These are phyloP conservation scores for Clistopyga incitator DNA, from an alignment of 2,888 invertebrate genomes.

Conservation along the genomic window DNA sequence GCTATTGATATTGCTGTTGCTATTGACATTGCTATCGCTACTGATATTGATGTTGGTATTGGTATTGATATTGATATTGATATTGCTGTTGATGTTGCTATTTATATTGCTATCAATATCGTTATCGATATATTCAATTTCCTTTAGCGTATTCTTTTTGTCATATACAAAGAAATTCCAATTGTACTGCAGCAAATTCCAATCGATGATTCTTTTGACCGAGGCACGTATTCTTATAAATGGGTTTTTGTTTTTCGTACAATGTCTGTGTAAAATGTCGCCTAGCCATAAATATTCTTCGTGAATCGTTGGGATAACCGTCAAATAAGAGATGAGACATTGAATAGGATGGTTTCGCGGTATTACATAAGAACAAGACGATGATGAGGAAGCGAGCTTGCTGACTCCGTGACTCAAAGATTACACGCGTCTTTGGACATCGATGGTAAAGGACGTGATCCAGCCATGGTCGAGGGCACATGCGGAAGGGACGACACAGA, in stretches of 20 bases:
- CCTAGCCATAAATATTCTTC: not conserved
- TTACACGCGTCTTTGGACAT: conserved; percentile 25
- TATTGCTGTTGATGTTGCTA: not conserved
- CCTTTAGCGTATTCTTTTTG: not conserved
- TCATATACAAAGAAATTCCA: not conserved
- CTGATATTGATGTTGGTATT: not conserved
- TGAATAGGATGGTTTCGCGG: conserved; percentile 3
- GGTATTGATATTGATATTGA: not conserved
- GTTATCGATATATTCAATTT: not conserved
- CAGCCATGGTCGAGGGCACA: conserved; percentile 39
- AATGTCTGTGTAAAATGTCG: not conserved
- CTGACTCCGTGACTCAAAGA: conserved; percentile 55
- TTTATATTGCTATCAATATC: not conserved
- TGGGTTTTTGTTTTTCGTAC: too few relatives aligned
- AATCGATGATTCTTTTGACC: not conserved
- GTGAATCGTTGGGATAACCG: not conserved
- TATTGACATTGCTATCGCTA: not conserved
- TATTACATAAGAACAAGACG: not conserved
- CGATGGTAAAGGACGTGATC: conserved; percentile 47
- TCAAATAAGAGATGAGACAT: not conserved
- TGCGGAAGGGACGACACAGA: conserved; percentile 56
- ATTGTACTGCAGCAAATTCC: too few relatives aligned
- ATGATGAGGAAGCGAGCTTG: conserved; percentile 1
- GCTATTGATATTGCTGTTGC: not conserved
- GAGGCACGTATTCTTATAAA: not conserved